Conservation (phyloP, 2,113 vertebrate species). For the Scolopax mira region DNA sequence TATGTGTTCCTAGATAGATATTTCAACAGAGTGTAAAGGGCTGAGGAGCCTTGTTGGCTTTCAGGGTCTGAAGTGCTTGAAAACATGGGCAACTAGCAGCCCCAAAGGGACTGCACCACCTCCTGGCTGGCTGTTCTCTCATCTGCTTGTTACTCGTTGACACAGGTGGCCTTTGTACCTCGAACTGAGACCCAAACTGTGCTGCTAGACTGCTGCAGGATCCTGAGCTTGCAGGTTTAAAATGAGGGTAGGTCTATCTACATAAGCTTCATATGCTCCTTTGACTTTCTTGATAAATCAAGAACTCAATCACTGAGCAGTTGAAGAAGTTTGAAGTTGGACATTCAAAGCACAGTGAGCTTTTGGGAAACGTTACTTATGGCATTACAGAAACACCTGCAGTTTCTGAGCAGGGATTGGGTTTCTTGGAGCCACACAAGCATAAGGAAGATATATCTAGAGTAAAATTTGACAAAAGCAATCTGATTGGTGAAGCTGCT, state of each 20-base stretch:
- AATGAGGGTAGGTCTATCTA: background rate
- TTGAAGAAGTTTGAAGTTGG: background rate
- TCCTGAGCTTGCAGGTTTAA: background rate
- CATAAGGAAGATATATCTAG: background rate
- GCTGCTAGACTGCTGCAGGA: background rate
- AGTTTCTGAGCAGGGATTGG: background rate
- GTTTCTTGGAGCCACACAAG: background rate
- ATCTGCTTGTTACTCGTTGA: background rate
- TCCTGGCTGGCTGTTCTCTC: background rate
- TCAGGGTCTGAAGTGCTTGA: background rate
- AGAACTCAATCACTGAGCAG: background rate
- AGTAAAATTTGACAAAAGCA: background rate
- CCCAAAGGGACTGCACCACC: background rate
- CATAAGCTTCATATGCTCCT: background rate
- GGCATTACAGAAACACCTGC: background rate
- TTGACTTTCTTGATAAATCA: background rate
- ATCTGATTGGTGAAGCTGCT: background rate
- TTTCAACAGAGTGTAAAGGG: background rate
- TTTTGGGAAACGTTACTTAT: background rate
- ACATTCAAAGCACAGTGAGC: background rate
- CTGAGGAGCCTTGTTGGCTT: background rate
- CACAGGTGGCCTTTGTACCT: background rate
- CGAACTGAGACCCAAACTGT: background rate
- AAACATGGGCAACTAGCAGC: background rate
- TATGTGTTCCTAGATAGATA: background rate